Evolutionary conservation across 1,140 invertebrate genomes (phyloP).

Genomic region (Nasonia giraulti): DNA sequence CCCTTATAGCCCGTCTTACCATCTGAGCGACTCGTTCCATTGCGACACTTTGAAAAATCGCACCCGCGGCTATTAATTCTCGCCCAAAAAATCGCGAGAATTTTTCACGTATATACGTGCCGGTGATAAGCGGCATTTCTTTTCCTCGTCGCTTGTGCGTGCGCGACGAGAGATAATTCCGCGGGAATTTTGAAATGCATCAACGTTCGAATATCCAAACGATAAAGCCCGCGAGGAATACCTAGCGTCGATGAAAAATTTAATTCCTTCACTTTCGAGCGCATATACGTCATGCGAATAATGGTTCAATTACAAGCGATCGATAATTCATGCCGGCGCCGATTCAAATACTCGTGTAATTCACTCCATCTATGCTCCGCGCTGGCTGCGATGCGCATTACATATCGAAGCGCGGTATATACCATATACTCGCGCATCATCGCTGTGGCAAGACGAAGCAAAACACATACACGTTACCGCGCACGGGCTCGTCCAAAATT

Average conservation of each 20-base stretch:
- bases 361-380: neutral
- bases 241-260: neutral
- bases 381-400: too few species aligned
- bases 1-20: too few species aligned
- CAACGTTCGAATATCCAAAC: neutral
- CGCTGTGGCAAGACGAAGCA: neutral
- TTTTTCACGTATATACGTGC: neutral
- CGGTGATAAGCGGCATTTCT: neutral
- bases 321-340: neutral
- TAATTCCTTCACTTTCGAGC: neutral
- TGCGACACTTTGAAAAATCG: neutral
- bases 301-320: neutral
- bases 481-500: neutral
- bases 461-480: neutral
- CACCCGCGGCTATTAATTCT: neutral
- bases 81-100: neutral
- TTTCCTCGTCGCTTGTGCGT: too few species aligned
- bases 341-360: constrained; percentile 5
- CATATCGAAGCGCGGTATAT: too few species aligned
- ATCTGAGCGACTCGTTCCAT: too few species aligned
- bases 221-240: neutral
- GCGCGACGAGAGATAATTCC: too few species aligned
- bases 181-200: too few species aligned
- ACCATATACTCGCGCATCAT: too few species aligned
- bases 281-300: neutral